Percentiles rank a stretch among this genome's conserved stretches.
phyloP scores from a whole-genome alignment of 2,888 invertebrate genomes.

The Julus scanicus region DNA sequence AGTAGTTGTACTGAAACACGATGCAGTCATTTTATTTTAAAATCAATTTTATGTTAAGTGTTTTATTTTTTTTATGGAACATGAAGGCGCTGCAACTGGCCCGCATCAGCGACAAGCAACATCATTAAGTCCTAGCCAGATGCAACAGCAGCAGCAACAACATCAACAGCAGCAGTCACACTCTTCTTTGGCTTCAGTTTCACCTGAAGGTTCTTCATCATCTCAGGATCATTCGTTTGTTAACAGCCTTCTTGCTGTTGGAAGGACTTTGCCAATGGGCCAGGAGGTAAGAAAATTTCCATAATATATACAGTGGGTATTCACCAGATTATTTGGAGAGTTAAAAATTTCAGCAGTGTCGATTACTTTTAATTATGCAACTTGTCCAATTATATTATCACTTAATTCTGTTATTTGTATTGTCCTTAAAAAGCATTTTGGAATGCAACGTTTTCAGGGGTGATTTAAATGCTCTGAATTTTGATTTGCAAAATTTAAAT shows the following conservation, averaged over 20 bases:
- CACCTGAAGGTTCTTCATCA: conserved; percentile 53
- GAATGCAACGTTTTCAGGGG: not conserved
- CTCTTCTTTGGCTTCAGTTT: conserved; percentile 50
- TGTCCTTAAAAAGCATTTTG: too few relatives aligned
- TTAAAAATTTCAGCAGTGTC: not conserved
- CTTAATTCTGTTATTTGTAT: too few relatives aligned
- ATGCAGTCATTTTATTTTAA: not conserved
- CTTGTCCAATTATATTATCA: not conserved
- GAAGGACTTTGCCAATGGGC: conserved; percentile 49
- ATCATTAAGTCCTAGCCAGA: conserved; percentile 49
- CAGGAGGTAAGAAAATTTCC: conserved; percentile 51
- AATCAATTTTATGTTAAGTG: not conserved
- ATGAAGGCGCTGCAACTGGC: conserved; percentile 43
- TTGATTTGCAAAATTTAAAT: not conserved
- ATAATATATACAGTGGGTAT: not conserved
- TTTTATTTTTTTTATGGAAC: not conserved
- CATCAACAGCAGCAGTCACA: conserved; percentile 50
- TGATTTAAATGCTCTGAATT: not conserved
- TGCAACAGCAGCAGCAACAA: conserved; percentile 50
- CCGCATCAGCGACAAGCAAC: conserved; percentile 47
- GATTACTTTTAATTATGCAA: not conserved
- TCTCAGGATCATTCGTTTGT: conserved; percentile 55
- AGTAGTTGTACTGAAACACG: too few relatives aligned
- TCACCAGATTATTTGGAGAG: not conserved
- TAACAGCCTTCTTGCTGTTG: conserved; percentile 52